Conservation (phyloP, 2,888 invertebrate species). For the Acheta domesticus region DNA sequence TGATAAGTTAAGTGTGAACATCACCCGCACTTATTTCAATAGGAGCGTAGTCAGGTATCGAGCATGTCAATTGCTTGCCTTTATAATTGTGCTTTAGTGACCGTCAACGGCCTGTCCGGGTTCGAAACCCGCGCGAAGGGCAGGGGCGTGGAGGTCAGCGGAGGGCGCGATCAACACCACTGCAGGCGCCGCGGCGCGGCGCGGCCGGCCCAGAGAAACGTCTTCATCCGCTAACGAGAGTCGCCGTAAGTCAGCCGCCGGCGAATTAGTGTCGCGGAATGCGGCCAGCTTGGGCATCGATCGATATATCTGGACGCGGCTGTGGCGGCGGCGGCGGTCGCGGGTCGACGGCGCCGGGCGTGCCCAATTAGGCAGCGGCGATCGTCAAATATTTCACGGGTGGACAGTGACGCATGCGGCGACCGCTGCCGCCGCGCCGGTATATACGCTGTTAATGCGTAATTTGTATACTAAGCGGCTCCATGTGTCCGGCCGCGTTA, state of each 20-base stretch:
- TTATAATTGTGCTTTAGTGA: too few species aligned
- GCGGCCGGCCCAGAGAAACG: neutral
- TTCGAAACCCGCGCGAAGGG: too few species aligned
- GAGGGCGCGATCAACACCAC: neutral
- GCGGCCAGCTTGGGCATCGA: neutral
- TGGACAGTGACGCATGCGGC: neutral
- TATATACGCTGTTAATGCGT: too few species aligned
- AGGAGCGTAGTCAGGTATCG: too few species aligned
- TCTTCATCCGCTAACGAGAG: neutral
- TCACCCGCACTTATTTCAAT: too few species aligned
- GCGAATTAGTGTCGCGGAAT: constrained; percentile 7
- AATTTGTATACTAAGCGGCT: too few species aligned
- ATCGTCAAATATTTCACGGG: constrained; percentile 6
- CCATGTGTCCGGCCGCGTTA: neutral
- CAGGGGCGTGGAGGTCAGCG: too few species aligned
- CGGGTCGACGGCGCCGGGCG: neutral
- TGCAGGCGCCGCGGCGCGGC: neutral
- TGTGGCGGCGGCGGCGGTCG: neutral
- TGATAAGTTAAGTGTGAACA: too few species aligned
- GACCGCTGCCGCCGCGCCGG: neutral
- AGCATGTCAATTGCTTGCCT: too few species aligned
- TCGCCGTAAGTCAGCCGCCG: neutral
- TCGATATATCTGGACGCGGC: constrained; percentile 18
- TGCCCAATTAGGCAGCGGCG: neutral
- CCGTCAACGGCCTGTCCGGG: too few species aligned